These are phyloP conservation scores for Drosophila paranaensis DNA, from an alignment of 2,888 invertebrate species.

Conservation along the genomic window DNA sequence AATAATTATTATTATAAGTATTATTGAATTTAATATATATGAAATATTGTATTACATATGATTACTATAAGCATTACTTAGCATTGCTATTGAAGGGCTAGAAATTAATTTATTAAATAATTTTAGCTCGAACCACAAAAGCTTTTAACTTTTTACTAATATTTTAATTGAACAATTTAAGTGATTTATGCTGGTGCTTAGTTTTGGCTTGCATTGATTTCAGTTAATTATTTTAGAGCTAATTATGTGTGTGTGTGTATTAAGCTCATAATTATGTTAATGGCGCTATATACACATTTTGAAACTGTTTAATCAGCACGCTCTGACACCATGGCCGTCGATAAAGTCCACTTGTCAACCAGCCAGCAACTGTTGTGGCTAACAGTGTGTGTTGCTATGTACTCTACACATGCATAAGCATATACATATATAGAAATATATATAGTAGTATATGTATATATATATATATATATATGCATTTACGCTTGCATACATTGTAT, in stretches of 20 bases:
- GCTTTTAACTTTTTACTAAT: not conserved
- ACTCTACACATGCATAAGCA: conserved; percentile 1
- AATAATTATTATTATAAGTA: too few species aligned
- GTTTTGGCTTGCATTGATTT: not conserved
- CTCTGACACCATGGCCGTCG: conserved; percentile 24
- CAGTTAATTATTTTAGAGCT: conserved; percentile 4
- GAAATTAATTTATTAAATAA: not conserved
- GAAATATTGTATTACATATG: too few species aligned
- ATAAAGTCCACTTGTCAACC: conserved; percentile 32
- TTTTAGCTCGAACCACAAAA: not conserved
- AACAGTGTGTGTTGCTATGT: conserved; percentile 7
- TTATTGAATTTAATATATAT: too few species aligned
- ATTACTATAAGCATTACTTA: not conserved
- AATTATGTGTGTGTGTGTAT: conserved; percentile 6
- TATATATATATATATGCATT: not conserved
- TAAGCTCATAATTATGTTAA: conserved; percentile 16
- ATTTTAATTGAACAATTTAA: not conserved
- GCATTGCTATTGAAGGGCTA: not conserved
- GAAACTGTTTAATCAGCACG: conserved; percentile 14
- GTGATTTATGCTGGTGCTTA: not conserved
- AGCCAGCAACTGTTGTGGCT: conserved; percentile 43
- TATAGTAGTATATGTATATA: not conserved
- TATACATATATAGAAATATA: not conserved
- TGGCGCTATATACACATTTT: conserved; percentile 6
- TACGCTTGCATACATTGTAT: conserved; percentile 22